These are phyloP conservation scores for Rutpela maculata DNA, from an alignment of 2,888 invertebrate species.

Conservation along the genomic window DNA sequence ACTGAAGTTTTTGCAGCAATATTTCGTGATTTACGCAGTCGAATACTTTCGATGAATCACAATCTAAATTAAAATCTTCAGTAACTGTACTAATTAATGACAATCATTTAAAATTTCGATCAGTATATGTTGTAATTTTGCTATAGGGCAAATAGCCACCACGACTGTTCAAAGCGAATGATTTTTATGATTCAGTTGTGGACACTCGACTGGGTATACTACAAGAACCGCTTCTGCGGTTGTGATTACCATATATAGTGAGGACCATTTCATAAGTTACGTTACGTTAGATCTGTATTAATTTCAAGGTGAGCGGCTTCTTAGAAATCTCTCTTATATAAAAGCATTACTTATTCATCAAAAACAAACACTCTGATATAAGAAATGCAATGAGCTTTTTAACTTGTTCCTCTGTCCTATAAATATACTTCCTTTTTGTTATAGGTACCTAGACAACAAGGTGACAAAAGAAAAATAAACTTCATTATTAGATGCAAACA, in stretches of 20 bases:
- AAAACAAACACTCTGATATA: neutral
- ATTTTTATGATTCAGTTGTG: neutral
- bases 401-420: neutral
- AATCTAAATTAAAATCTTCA: too few species aligned
- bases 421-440: neutral
- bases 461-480: neutral
- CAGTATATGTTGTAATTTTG: too few species aligned
- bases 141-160: too few species aligned
- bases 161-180: too few species aligned
- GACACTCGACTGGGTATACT: neutral
- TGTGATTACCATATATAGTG: slow-evolving; percentile 29
- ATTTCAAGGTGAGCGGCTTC: slow-evolving; percentile 36
- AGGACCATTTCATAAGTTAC: slow-evolving; percentile 22
- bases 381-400: neutral
- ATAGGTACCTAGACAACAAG: neutral
- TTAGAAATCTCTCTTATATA: slow-evolving; percentile 30
- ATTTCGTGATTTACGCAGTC: too few species aligned
- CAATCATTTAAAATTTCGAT: too few species aligned
- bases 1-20: too few species aligned
- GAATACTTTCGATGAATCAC: too few species aligned
- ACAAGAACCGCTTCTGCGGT: slow-evolving; percentile 10
- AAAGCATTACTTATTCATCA: neutral
- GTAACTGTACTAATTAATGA: too few species aligned
- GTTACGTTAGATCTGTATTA: slow-evolving; percentile 34
- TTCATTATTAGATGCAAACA: neutral